These are phyloP conservation scores for Chrysomela aeneicollis DNA, from an alignment of 2,888 invertebrate species.

Conservation along the genomic window DNA sequence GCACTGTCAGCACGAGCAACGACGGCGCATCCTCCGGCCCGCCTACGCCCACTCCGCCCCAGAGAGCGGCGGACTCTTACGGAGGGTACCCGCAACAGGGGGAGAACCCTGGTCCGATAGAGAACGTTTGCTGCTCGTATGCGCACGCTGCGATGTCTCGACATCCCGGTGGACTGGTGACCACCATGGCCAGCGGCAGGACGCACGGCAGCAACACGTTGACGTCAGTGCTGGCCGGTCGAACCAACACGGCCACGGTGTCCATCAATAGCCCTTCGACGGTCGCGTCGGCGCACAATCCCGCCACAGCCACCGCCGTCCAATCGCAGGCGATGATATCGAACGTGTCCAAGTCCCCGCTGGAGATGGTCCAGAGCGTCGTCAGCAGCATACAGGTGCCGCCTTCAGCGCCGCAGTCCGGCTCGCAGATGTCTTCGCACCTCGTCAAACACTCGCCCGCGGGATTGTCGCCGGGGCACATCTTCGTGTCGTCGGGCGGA, in stretches of 20 bases:
- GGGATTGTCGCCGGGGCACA: constrained; percentile 70
- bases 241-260: constrained; percentile 79
- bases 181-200: constrained; percentile 76
- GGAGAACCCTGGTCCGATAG: constrained; percentile 30
- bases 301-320: constrained; percentile 41
- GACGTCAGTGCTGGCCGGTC: constrained; percentile 80
- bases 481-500: constrained; percentile 78
- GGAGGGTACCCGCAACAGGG: constrained; percentile 35
- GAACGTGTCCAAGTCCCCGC: constrained; percentile 68
- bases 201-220: constrained; percentile 83
- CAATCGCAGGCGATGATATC: constrained; percentile 53
- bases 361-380: constrained; percentile 82
- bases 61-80: constrained; percentile 37
- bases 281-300: constrained; percentile 55
- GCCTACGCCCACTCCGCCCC: constrained; percentile 56
- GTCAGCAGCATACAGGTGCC: constrained; percentile 74
- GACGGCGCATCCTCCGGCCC: constrained; percentile 69
- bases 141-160: constrained; percentile 29
- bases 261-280: constrained; percentile 72
- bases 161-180: constrained; percentile 60
- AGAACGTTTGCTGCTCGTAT: constrained; percentile 40
- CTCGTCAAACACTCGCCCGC: constrained; percentile 64
- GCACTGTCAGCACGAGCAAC: constrained; percentile 84
- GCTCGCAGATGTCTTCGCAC: constrained; percentile 57
- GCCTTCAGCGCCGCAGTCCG: constrained; percentile 55